phyloP scores from a whole-genome alignment of 64 coral and sea anemone genomes.

The Stichodactyla helianthus region DNA sequence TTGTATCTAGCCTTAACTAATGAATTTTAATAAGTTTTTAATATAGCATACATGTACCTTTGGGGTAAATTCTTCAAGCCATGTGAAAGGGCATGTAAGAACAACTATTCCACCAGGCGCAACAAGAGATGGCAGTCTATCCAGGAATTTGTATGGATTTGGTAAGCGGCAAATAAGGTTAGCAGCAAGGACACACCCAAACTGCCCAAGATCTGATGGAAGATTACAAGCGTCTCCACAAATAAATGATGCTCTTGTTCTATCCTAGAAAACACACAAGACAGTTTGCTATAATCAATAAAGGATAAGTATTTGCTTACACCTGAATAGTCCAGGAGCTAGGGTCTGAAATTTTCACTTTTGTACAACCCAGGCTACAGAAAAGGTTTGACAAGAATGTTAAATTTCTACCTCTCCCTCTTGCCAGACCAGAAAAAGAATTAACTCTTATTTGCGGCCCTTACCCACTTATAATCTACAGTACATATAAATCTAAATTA shows the following conservation, averaged over 20 bases:
- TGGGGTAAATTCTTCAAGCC: constrained; percentile 53
- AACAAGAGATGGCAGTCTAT: constrained; percentile 47
- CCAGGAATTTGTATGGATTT: constrained; percentile 49
- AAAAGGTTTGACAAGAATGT: too few species aligned
- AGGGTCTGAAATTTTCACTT: too few species aligned
- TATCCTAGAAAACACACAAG: constrained; percentile 34
- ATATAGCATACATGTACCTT: constrained; percentile 19
- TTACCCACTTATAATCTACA: too few species aligned
- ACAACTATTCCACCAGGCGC: constrained; percentile 52
- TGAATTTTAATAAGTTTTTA: too few species aligned
- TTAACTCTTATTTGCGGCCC: too few species aligned
- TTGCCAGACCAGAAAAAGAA: too few species aligned
- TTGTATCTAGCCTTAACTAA: too few species aligned
- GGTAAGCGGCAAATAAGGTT: constrained; percentile 55
- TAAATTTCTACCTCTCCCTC: too few species aligned
- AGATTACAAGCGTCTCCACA: constrained; percentile 58
- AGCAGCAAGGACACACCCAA: constrained; percentile 59
- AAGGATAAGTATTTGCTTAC: too few species aligned
- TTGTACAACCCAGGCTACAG: too few species aligned
- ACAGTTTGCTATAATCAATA: not conserved
- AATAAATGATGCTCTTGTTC: constrained; percentile 29
- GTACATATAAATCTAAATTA: too few species aligned
- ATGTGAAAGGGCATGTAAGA: constrained; percentile 45
- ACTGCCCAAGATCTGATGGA: constrained; percentile 51
- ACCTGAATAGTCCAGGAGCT: too few species aligned